Evolutionary conservation across 2,113 vertebrate species (phyloP).

Genomic region (Neotoma lepida): DNA sequence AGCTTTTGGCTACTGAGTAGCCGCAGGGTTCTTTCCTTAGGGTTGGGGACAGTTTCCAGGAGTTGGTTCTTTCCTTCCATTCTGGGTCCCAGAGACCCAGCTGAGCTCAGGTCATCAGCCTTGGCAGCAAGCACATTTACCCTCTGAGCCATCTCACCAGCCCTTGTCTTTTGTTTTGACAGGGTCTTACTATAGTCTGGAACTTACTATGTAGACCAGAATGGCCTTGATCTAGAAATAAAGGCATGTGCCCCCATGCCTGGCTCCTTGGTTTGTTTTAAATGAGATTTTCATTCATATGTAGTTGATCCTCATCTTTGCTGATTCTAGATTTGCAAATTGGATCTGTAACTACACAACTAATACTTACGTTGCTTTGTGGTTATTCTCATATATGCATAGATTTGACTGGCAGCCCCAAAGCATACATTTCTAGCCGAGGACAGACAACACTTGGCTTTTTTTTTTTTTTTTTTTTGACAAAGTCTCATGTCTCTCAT

Average conservation of each 20-base stretch:
- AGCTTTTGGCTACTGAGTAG: neutral
- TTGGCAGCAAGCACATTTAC: neutral
- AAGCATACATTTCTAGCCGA: neutral
- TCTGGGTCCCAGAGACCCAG: neutral
- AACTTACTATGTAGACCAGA: no score
- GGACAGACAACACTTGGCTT: neutral
- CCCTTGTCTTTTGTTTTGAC: neutral
- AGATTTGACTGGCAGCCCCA: no score
- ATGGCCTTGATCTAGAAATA: neutral
- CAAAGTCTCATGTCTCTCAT: neutral
- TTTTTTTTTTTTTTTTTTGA: neutral
- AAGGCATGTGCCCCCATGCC: neutral
- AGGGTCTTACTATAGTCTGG: neutral
- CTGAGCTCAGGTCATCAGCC: neutral
- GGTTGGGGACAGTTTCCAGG: neutral
- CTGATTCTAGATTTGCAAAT: neutral
- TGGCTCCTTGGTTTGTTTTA: neutral
- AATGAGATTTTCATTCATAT: neutral
- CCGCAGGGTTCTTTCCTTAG: neutral
- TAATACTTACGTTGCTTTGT: neutral
- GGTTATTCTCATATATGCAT: neutral
- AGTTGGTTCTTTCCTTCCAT: neutral
- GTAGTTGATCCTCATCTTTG: neutral
- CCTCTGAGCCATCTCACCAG: neutral
- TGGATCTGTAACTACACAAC: neutral